Conservation (phyloP, 1,140 invertebrate species). For the Macrobrachium rosenbergii region DNA sequence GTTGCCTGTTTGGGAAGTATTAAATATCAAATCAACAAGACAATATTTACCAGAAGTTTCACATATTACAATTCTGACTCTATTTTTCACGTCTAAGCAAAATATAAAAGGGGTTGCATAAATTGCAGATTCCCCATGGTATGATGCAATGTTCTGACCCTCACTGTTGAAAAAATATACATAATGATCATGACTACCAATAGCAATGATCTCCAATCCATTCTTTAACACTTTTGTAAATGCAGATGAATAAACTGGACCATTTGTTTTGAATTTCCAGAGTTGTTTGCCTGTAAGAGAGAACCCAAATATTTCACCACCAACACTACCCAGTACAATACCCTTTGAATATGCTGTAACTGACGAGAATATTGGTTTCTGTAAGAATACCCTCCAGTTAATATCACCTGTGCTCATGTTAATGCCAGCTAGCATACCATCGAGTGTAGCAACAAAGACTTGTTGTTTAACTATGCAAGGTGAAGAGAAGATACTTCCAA, state of each 20-base stretch:
- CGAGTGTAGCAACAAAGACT: slow-evolving; percentile 48
- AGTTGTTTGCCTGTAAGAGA: slow-evolving; percentile 23
- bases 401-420: slow-evolving; percentile 20
- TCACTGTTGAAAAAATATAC: slow-evolving; percentile 42
- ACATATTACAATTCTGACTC: slow-evolving; percentile 41
- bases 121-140: slow-evolving; percentile 20
- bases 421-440: slow-evolving; percentile 43
- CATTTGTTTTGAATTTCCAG: slow-evolving; percentile 34
- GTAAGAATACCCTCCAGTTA: slow-evolving; percentile 12
- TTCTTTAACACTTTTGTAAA: slow-evolving; percentile 23
- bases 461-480: slow-evolving; percentile 18
- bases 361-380: slow-evolving; percentile 45
- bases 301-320: slow-evolving; percentile 28
- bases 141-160: slow-evolving; percentile 30
- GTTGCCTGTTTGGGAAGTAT: background rate
- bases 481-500: slow-evolving; percentile 50
- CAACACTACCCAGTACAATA: slow-evolving; percentile 44
- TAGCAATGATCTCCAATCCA: slow-evolving; percentile 33
- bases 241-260: slow-evolving; percentile 46
- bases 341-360: slow-evolving; percentile 32
- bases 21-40: slow-evolving; percentile 15
- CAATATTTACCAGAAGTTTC: slow-evolving; percentile 37
- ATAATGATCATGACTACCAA: slow-evolving; percentile 42
- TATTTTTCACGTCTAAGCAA: background rate
- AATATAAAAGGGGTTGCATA: slow-evolving; percentile 52